Conservation (phyloP, 2,113 vertebrate species). For the Murina feae region DNA sequence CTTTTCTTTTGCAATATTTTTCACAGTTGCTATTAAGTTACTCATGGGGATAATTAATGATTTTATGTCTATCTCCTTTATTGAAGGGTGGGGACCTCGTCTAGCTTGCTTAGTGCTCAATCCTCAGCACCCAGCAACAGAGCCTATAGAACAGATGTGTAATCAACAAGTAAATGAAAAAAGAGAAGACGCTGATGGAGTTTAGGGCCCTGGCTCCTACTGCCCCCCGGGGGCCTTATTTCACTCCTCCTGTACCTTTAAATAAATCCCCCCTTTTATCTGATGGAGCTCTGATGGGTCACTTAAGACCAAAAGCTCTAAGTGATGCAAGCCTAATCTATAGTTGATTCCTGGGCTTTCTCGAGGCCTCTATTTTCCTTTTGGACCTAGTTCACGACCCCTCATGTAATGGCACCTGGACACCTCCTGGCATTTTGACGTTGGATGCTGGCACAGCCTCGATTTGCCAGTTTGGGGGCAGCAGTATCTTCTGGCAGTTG, state of each 20-base stretch:
- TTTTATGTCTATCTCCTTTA: background rate
- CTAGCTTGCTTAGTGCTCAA: background rate
- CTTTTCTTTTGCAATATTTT: background rate
- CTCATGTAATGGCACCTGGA: background rate
- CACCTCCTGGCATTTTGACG: background rate
- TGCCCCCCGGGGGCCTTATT: background rate
- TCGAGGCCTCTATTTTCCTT: background rate
- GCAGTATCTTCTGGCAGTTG: background rate
- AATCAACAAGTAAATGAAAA: background rate
- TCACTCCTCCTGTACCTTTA: background rate
- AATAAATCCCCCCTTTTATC: constrained; percentile 2
- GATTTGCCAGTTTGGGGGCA: background rate
- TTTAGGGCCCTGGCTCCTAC: background rate
- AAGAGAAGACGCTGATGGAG: background rate
- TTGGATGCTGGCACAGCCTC: background rate
- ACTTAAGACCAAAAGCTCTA: background rate
- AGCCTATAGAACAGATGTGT: background rate
- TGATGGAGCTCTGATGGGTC: background rate
- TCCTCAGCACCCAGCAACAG: background rate
- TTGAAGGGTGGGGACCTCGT: background rate
- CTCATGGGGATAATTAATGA: background rate
- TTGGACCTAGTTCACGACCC: background rate
- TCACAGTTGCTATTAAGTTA: background rate
- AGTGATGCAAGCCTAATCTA: background rate
- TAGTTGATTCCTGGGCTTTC: background rate